Evolutionary conservation across 2,113 vertebrate species (phyloP), one percentile per base, ranked within the genome.

Genomic region (Embiotoca jacksoni): DNA sequence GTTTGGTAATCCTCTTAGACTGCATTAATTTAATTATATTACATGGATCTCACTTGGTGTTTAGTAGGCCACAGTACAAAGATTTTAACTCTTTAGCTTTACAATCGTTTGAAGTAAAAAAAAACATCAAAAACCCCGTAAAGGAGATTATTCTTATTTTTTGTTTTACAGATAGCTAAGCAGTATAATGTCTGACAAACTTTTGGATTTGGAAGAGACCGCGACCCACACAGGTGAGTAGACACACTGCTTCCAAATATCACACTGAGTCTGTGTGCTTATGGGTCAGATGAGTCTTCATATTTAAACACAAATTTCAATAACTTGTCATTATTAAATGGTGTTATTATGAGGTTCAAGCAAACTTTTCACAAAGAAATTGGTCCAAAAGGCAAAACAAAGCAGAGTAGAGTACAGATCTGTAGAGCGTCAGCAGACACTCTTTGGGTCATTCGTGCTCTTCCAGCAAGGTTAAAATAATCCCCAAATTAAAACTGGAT

Each of bases 141-240:
- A 9, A 35, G 7, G 32, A 32, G 7, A n/a, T 4, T 15, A 44
- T 44, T 55, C 6, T 49, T 32, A 7, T 15, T 75, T 75, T 37
- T 52, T 85, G 6, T 60, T 59, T 47, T 16, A 63, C 74, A 91
- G 89, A 57, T 52, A 76, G 80, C 47, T 23, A 31, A 58, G 7
- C 52, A 82, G 39, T 46, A 72, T 78, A 72, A 94, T 94, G 93
- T 93, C 93, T 61, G 85, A 91, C 69, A 92, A 60, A 85, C 86
- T 91, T 84, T 61, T 96, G 0, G 96, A 96, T 33, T 92, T 97
- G 50, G 97, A 98, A 76, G 95, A 96, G 82, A 92, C 92, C 3
- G 95, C 94, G 0, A 96, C 93, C 72, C 96, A 98, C 32, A 99
- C 98, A 95, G 98, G 98, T 96, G 94, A 96, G 84, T 50, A 1